Conservation (phyloP, 2,888 invertebrate genomes). For the Sphaerophoria taeniata region DNA sequence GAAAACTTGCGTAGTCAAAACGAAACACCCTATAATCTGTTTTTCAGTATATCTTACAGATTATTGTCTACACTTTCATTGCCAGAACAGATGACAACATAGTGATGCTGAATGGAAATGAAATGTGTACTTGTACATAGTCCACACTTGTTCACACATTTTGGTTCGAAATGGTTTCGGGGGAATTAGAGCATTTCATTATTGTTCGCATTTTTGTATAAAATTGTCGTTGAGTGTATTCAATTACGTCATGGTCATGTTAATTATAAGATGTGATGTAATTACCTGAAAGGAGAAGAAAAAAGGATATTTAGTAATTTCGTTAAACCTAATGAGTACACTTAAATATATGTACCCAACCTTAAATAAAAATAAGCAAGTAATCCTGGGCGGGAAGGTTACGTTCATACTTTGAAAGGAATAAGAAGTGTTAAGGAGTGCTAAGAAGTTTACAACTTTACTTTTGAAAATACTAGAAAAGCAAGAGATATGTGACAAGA, state of each 20-base stretch:
- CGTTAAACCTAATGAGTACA: too few species aligned
- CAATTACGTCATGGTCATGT: background rate
- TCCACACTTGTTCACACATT: background rate
- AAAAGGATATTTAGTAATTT: background rate
- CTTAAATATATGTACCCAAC: background rate
- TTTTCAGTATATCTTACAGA: too few species aligned
- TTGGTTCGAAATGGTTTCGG: conserved; percentile 13
- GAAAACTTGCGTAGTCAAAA: too few species aligned
- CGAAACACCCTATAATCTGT: too few species aligned
- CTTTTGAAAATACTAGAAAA: too few species aligned
- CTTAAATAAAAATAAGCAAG: background rate
- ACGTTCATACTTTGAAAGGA: too few species aligned
- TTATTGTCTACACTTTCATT: background rate
- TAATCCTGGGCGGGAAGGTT: background rate
- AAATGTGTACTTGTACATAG: background rate
- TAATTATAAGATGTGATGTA: background rate
- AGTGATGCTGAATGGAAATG: background rate
- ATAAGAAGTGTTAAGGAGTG: too few species aligned
- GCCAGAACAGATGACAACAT: background rate
- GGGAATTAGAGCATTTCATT: conserved; percentile 10
- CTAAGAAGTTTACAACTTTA: too few species aligned
- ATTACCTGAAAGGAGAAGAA: conserved; percentile 8
- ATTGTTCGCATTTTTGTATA: background rate
- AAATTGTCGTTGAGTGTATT: background rate
- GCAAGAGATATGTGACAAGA: too few species aligned